Evolutionary conservation across 2,888 invertebrate genomes (phyloP).

Genomic region (Biston stratarius): DNA sequence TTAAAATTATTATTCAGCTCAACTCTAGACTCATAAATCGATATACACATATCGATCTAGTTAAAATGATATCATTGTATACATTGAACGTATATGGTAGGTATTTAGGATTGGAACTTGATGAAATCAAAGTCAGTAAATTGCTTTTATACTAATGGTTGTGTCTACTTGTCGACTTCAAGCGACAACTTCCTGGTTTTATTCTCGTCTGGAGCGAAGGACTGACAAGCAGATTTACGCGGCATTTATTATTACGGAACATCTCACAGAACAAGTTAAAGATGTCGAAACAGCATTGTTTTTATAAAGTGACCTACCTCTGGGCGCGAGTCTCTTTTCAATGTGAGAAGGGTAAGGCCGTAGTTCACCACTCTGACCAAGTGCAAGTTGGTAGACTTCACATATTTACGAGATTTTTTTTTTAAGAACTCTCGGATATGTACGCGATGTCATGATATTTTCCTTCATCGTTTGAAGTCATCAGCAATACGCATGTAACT

Average conservation of each 20-base stretch:
- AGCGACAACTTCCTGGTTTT: slow-evolving; percentile 36
- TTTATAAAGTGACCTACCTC: background rate
- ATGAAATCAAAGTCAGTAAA: slow-evolving; percentile 6
- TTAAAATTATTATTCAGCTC: slow-evolving; percentile 17
- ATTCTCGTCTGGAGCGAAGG: slow-evolving; percentile 28
- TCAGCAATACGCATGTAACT: too few relatives aligned
- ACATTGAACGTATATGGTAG: background rate
- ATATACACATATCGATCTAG: background rate
- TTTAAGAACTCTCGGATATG: too few relatives aligned
- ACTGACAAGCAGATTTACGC: slow-evolving; percentile 1
- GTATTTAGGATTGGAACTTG: background rate
- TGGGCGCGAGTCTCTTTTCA: too few relatives aligned
- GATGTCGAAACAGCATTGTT: background rate
- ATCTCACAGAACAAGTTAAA: background rate
- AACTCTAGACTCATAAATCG: background rate
- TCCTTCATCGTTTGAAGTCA: too few relatives aligned
- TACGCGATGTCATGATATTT: too few relatives aligned
- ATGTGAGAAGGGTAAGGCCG: too few relatives aligned
- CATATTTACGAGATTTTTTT: too few relatives aligned
- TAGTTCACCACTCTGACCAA: too few relatives aligned
- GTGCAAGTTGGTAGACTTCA: too few relatives aligned
- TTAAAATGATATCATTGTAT: background rate
- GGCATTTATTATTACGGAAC: slow-evolving; percentile 2
- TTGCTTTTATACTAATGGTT: slow-evolving; percentile 21
- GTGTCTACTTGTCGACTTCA: slow-evolving; percentile 27